Evolutionary conservation across 2,113 vertebrate species (phyloP), one percentile per base, ranked within the genome.

Genomic region (Leucoraja erinaceus): DNA sequence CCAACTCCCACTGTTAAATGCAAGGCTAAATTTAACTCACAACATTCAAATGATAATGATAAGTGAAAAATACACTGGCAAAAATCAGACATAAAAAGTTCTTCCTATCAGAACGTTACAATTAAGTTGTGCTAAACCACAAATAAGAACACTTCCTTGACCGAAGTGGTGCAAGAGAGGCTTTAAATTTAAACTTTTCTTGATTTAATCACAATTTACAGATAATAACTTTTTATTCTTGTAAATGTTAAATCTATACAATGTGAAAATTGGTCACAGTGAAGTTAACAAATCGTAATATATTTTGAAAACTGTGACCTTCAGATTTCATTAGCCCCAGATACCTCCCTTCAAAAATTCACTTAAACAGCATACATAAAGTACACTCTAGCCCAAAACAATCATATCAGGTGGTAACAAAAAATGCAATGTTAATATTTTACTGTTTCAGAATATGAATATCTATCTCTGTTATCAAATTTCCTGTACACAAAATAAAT

Each of bases 141-240:
- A 88, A 88, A 31, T 54, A 54, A 68, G 12, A 90, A 91, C 4
- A 28, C 4, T 18, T 47, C 1, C 68, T 38, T 72, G 9, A 72
- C 33, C 28, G 90, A 72, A 47, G 38, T 54, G 4, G 22, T 91
- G 90, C 68, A 72, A 72, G 68, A 91, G 20, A 47, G 33, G 22
- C 70, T 91, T 20, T 20, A 22, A 38, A 54, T 72, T 70, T 47
- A 91, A 91, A 70, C 22, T 72, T 28, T 28, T 47, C 68, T 74
- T 74, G 68, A 72, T 47, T 91, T 74, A 54, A 72, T 91, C 90
- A 74, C 5, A 33, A 90, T 68, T 91, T 91, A 91, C 3, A 66
- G 47, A 33, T 47, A 72, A 72, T 9, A 91, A 91, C 5, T 8
- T 18, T 63, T 88, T 72, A 47, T 72, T 54, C 33, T 54, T 3